Base-by-base conservation (phyloP, 2,113 vertebrate genomes). In the Marcusenius ussheri region DNA sequence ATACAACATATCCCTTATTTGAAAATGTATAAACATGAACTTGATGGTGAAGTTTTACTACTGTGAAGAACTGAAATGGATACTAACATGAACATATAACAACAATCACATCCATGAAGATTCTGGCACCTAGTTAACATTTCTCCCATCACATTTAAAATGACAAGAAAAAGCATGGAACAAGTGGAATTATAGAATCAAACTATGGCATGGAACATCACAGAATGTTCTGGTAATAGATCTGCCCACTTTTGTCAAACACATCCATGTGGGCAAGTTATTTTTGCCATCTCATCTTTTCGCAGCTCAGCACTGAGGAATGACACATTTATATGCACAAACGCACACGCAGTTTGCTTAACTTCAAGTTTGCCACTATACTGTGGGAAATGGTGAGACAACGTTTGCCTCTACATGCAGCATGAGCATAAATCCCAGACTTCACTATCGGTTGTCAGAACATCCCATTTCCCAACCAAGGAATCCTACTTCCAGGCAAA, bases 81-180 rank as follows among this genome's bases (percentile, higher is more conserved):
- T 42, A 42, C 74, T 80, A 17, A 42, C 17, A 80, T 80, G 31
- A 1, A 92, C 89, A 93, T 94, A 92, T 93, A 93, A 93, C 88
- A 89, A 80, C 58, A 89, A 35, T 39, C 92, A 93, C 91, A 62
- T 92, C 66, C 39, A 2, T 93, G 94, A 91, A 89, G 94, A 88
- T 93, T 95, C 90, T 95, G 31, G 80, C 93, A 95, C 91, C 49
- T 92, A 93, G 92, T 93, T 94, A 93, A 91, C 91, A 95, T 90
- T 90, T 95, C 91, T 91, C 91, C 94, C 91, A 89, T 91, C 88
- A 87, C 89, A 94, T 89, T 92, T 93, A 85, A 94, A 93, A 90
- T 91, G 86, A 89, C 35, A 46, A 56, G 89, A 90, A 90, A 91
- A 92, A 92, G 15, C 5, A 2, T 39, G 31, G 70, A 77, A 39